Percentiles rank a stretch among this genome's conserved stretches.
phyloP scores from a whole-genome alignment of 2,113 vertebrate genomes.

The Pseudorasbora parva region DNA sequence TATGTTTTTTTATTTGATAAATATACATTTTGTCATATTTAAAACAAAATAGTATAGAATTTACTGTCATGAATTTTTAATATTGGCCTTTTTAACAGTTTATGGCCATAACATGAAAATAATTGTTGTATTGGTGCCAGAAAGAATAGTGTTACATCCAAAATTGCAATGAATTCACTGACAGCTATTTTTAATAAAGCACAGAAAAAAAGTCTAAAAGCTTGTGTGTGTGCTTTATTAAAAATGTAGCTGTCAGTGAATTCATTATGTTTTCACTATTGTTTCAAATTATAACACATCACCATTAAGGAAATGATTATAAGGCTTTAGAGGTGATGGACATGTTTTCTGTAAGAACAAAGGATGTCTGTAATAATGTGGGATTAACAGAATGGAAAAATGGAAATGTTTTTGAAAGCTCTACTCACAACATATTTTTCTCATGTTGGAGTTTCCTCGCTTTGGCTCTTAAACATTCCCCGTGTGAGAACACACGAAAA shows the following conservation, averaged over 20 bases:
- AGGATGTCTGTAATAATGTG: conserved; percentile 29
- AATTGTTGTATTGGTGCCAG: background rate
- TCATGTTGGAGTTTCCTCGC: background rate
- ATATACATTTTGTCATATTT: background rate
- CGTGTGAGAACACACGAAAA: background rate
- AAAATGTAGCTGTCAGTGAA: background rate
- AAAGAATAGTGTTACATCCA: background rate
- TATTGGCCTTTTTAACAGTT: background rate
- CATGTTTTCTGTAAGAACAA: background rate
- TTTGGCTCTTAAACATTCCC: conserved; percentile 33
- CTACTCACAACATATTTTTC: background rate
- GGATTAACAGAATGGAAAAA: conserved; percentile 19
- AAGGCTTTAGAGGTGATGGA: background rate
- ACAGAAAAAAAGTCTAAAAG: too few relatives aligned
- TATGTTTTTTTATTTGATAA: background rate
- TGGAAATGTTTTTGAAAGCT: conserved; percentile 32
- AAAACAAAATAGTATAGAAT: background rate
- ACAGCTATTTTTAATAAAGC: background rate
- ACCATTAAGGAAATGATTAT: background rate
- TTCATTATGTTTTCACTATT: background rate
- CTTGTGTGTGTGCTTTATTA: background rate
- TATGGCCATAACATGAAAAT: background rate
- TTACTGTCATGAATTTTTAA: background rate
- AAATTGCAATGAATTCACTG: background rate
- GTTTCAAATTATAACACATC: background rate